Conservation (phyloP, 1,140 invertebrate genomes). For the Heterodera carotae region DNA sequence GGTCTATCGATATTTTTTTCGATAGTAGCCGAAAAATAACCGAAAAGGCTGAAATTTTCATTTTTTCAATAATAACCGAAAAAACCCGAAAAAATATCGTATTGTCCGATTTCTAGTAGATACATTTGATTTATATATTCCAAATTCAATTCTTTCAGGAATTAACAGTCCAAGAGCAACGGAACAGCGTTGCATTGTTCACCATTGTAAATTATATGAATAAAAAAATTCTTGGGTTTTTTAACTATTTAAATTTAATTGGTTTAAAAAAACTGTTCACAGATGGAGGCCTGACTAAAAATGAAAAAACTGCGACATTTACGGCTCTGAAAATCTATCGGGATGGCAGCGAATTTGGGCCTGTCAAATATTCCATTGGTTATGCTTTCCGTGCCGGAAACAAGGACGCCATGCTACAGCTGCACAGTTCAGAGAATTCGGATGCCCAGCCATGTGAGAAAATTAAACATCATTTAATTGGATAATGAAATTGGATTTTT, state of each 20-base stretch:
- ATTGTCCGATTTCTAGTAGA: not conserved
- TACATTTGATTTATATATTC: not conserved
- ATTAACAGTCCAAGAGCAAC: constrained; percentile 65
- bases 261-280: not conserved
- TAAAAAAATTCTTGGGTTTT: not conserved
- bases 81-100: too few relatives aligned
- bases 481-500: too few relatives aligned
- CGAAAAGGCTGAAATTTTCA: too few relatives aligned
- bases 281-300: constrained; percentile 64
- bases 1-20: too few relatives aligned
- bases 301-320: constrained; percentile 65
- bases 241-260: not conserved
- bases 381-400: constrained; percentile 66
- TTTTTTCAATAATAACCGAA: too few relatives aligned
- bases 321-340: constrained; percentile 65
- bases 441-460: constrained; percentile 64
- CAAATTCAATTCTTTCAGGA: constrained; percentile 35
- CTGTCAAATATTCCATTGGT: constrained; percentile 63
- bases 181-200: constrained; percentile 64
- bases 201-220: constrained; percentile 59
- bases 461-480: constrained; percentile 11
- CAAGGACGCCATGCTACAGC: constrained; percentile 65
- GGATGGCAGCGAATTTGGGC: constrained; percentile 64
- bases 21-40: too few relatives aligned
- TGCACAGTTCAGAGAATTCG: constrained; percentile 61